Conservation (phyloP, 2,888 invertebrate genomes). For the Hetaerina titia region DNA sequence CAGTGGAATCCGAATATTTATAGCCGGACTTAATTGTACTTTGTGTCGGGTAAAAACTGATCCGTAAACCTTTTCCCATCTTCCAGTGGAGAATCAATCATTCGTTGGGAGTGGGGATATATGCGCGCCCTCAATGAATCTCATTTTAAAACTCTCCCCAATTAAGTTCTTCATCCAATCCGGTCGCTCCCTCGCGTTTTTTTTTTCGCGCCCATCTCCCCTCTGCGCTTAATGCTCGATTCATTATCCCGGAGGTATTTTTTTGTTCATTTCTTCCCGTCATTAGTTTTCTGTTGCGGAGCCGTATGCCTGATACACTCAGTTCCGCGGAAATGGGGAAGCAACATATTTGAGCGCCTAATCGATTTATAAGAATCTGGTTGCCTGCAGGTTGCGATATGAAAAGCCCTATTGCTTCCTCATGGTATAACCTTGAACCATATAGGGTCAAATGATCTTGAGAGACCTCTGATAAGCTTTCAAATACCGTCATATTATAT, state of each 20-base stretch:
- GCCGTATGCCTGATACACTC: background rate
- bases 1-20: conserved; percentile 20
- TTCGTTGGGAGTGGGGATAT: background rate
- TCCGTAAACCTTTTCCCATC: conserved; percentile 26
- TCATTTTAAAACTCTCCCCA: conserved; percentile 27
- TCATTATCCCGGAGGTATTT: conserved; percentile 18
- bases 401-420: background rate
- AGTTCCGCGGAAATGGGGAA: background rate
- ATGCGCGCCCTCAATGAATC: conserved; percentile 16
- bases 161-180: conserved; percentile 26
- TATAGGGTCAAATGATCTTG: background rate
- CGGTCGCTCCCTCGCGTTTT: background rate
- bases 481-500: background rate
- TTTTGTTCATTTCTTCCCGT: background rate
- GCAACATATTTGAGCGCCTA: conserved; percentile 27
- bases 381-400: background rate
- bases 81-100: background rate
- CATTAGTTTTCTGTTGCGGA: conserved; percentile 35
- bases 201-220: background rate
- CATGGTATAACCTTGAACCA: background rate
- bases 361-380: conserved; percentile 2
- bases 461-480: background rate
- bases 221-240: background rate
- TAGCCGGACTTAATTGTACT: background rate
- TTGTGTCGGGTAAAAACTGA: conserved; percentile 15